These are phyloP conservation scores for Ia io DNA, from an alignment of 2,113 vertebrate genomes.

Conservation along the genomic window DNA sequence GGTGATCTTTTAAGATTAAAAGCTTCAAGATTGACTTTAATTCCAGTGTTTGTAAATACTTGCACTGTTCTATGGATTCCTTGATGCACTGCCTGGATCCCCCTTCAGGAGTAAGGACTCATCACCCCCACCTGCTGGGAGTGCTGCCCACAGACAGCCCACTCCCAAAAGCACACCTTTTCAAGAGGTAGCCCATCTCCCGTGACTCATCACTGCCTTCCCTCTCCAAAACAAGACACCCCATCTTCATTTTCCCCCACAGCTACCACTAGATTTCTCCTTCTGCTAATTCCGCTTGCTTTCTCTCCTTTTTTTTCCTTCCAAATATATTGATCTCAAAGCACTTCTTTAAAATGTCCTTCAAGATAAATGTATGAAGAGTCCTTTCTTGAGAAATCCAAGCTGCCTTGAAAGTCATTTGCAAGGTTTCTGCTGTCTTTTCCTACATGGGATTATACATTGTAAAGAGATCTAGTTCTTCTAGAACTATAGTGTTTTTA, in stretches of 20 bases:
- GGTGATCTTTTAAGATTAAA: neutral
- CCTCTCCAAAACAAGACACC: neutral
- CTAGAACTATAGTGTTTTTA: neutral
- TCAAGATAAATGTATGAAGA: neutral
- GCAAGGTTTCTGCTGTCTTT: neutral
- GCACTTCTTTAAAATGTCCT: neutral
- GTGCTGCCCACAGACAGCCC: neutral
- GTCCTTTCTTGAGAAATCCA: neutral
- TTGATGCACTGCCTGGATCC: neutral
- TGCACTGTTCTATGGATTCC: neutral
- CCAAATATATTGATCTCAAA: neutral
- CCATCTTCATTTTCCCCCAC: neutral
- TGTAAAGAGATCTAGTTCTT: neutral
- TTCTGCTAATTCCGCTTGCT: neutral
- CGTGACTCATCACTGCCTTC: neutral
- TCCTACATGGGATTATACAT: neutral
- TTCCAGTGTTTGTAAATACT: neutral
- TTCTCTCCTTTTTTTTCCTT: neutral
- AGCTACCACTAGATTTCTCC: neutral
- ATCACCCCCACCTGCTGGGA: neutral
- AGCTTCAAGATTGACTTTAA: neutral
- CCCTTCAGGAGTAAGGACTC: neutral
- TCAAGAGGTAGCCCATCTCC: neutral
- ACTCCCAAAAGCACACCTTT: neutral
- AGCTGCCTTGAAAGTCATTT: neutral